Percentiles rank a stretch among this genome's conserved stretches.
Conservation (phyloP, 2,113 vertebrate species). For the Garra rufa region DNA sequence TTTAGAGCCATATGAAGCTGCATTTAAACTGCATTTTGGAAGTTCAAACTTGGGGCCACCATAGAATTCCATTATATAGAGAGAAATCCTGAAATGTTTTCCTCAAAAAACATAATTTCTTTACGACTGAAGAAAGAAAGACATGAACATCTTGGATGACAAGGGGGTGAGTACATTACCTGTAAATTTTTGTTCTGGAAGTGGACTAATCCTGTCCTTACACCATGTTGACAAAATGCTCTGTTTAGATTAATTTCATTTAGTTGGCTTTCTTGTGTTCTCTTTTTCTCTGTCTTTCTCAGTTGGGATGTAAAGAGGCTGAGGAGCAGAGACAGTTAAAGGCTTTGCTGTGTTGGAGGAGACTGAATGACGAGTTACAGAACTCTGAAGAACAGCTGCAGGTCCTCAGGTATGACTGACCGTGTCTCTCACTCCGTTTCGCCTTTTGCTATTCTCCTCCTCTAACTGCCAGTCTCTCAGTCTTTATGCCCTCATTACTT, state of each 20-base stretch:
- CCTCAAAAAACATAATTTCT: too few relatives aligned
- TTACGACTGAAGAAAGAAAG: too few relatives aligned
- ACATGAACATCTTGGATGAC: too few relatives aligned
- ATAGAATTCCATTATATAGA: too few relatives aligned
- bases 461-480: background rate
- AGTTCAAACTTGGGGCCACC: too few relatives aligned
- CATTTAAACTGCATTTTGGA: too few relatives aligned
- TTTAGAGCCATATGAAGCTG: too few relatives aligned
- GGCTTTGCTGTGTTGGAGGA: conserved; percentile 85
- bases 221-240: too few relatives aligned
- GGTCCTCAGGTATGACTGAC: conserved; percentile 83
- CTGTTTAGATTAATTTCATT: conserved; percentile 10
- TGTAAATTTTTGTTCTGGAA: too few relatives aligned
- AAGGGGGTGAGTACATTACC: too few relatives aligned
- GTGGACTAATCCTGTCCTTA: too few relatives aligned
- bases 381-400: conserved; percentile 89
- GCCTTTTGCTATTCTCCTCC: background rate
- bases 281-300: conserved; percentile 43
- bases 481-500: background rate
- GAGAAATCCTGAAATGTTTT: too few relatives aligned
- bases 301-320: conserved; percentile 78
- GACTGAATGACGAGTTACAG: conserved; percentile 88
- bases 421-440: background rate
- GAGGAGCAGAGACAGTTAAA: conserved; percentile 83
- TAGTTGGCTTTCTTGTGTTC: conserved; percentile 18